A percentile compares a stretch with the other conserved stretches of the same genome.
These are phyloP conservation scores for Cerastis rubricosa DNA, from an alignment of 2,888 invertebrate species.

Conservation along the genomic window DNA sequence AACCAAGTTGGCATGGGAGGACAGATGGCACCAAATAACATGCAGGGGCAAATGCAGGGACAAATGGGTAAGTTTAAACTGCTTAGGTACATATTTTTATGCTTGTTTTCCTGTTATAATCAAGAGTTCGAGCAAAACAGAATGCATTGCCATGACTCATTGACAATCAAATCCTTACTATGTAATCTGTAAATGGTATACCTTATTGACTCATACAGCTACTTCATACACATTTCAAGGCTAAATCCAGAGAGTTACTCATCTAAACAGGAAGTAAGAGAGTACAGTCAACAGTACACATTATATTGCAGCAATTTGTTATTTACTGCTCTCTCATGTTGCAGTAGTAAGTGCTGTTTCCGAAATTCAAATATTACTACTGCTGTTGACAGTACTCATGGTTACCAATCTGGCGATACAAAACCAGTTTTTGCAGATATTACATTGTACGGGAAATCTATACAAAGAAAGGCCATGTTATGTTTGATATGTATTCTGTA, in stretches of 20 bases:
- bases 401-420: too few relatives aligned
- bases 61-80: conserved; percentile 85
- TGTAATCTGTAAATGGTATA: conserved; percentile 8
- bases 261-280: not conserved
- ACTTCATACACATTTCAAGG: not conserved
- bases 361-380: not conserved
- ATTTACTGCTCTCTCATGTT: not conserved
- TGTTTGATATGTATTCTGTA: too few relatives aligned
- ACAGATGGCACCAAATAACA: conserved; percentile 82
- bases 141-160: not conserved
- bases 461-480: too few relatives aligned
- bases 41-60: conserved; percentile 82
- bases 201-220: not conserved
- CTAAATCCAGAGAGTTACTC: not conserved
- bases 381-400: not conserved
- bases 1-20: conserved; percentile 89
- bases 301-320: not conserved
- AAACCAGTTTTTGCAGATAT: too few relatives aligned
- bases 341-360: not conserved
- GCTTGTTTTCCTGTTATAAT: conserved; percentile 30
- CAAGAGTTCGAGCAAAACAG: not conserved
- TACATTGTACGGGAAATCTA: too few relatives aligned
- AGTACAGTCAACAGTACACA: not conserved
- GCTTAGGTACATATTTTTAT: not conserved
- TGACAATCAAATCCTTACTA: not conserved